Conservation (phyloP, 2,113 vertebrate species). For the Atherinomorus stipes region DNA sequence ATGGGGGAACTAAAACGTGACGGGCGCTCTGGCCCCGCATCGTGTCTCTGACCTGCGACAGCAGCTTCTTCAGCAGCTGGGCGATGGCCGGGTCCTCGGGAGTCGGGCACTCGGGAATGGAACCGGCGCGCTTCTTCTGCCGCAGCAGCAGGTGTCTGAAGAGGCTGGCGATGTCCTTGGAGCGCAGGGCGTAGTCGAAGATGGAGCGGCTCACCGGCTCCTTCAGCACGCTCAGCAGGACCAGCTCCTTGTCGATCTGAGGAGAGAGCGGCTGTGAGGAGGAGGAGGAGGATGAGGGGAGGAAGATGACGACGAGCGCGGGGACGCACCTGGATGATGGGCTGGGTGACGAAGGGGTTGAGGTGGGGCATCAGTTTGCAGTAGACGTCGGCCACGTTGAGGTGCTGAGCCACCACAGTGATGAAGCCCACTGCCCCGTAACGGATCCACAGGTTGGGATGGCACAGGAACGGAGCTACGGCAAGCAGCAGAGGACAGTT, state of each 20-base stretch:
- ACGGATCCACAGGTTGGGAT: slow-evolving; percentile 97
- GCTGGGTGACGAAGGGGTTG: slow-evolving; percentile 92
- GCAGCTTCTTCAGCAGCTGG: slow-evolving; percentile 95
- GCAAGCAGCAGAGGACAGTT: slow-evolving; percentile 1
- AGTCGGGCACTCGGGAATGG: slow-evolving; percentile 89
- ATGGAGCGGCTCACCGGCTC: slow-evolving; percentile 96
- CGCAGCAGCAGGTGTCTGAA: slow-evolving; percentile 93
- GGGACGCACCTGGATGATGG: slow-evolving; percentile 93
- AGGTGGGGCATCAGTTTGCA: slow-evolving; percentile 98
- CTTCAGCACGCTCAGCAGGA: slow-evolving; percentile 95
- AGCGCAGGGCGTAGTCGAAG: slow-evolving; percentile 96
- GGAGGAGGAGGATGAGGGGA: not conserved
- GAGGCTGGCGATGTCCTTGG: slow-evolving; percentile 94
- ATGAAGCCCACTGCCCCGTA: slow-evolving; percentile 98
- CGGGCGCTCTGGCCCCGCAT: no score
- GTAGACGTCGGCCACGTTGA: slow-evolving; percentile 97
- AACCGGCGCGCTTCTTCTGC: slow-evolving; percentile 91
- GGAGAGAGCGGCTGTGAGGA: not conserved
- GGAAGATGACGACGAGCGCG: rapidly evolving
- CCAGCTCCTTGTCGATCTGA: slow-evolving; percentile 97
- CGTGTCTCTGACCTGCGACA: slow-evolving; percentile 90
- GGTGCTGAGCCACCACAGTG: slow-evolving; percentile 94
- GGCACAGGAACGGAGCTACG: slow-evolving; percentile 95
- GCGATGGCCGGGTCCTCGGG: slow-evolving; percentile 94
- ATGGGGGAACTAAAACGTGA: no score